These are phyloP conservation scores for Sialia sialis DNA, from an alignment of 2,113 vertebrate genomes.

Conservation along the genomic window DNA sequence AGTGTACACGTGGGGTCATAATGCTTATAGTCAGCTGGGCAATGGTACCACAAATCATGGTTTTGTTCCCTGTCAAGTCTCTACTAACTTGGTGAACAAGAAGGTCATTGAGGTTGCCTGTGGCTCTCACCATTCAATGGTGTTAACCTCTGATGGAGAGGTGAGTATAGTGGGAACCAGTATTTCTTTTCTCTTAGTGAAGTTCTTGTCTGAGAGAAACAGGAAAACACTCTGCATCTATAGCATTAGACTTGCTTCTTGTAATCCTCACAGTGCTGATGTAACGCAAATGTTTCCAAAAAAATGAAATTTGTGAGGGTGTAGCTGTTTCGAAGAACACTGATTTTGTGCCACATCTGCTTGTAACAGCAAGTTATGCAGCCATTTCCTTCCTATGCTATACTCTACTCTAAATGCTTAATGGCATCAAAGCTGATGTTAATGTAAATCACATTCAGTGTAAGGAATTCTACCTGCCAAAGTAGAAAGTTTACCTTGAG, in stretches of 20 bases:
- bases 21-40: slow-evolving; percentile 94
- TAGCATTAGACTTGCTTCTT: neutral
- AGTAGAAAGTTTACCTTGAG: neutral
- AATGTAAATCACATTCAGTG: neutral
- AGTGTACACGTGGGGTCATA: slow-evolving; percentile 97
- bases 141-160: slow-evolving; percentile 92
- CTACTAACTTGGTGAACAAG: slow-evolving; percentile 92
- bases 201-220: neutral
- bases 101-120: slow-evolving; percentile 92
- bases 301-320: neutral
- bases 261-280: neutral
- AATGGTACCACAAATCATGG: slow-evolving; percentile 93
- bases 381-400: neutral
- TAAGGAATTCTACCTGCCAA: neutral
- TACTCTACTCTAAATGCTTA: neutral
- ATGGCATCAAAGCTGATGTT: neutral
- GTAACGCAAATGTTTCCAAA: neutral
- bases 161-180: slow-evolving; percentile 65
- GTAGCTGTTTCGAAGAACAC: neutral
- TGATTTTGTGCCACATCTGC: neutral
- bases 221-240: neutral
- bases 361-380: neutral
- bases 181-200: neutral
- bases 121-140: slow-evolving; percentile 95
- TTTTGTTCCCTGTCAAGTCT: slow-evolving; percentile 86